These are phyloP conservation scores for Centruroides sculpturatus DNA, from an alignment of 1,140 invertebrate genomes.

Conservation along the genomic window DNA sequence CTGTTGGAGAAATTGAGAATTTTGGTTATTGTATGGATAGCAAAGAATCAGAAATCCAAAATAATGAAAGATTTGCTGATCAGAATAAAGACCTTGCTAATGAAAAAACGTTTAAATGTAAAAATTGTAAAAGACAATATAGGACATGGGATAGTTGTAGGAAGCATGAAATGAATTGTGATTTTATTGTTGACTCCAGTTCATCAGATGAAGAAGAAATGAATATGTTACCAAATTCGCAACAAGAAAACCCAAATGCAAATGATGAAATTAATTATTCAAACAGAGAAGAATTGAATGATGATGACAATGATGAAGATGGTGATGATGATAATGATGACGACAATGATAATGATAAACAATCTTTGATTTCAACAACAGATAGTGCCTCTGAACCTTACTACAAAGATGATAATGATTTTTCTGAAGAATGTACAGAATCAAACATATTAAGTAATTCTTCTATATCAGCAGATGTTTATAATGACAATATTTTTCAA, in stretches of 20 bases:
- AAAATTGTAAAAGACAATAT: constrained; percentile 73
- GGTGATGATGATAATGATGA: no score
- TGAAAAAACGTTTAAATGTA: constrained; percentile 60
- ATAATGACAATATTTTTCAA: not conserved
- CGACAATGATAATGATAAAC: no score
- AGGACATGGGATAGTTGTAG: constrained; percentile 72
- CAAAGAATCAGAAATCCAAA: no score
- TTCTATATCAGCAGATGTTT: not conserved
- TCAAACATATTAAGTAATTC: not conserved
- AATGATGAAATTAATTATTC: no score
- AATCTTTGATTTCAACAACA: no score
- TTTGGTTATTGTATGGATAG: no score
- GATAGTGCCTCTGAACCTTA: not conserved
- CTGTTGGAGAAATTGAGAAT: no score
- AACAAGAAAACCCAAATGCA: not conserved
- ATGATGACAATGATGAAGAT: no score
- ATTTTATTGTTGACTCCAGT: constrained; percentile 34
- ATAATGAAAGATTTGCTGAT: no score
- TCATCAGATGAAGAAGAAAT: constrained; percentile 24
- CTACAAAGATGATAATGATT: not conserved
- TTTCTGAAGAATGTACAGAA: no score
- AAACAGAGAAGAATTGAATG: no score
- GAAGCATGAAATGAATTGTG: constrained; percentile 59
- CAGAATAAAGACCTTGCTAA: not conserved
- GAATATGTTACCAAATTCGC: not conserved